Conservation (phyloP, 2,888 invertebrate species). For the Didymodactylos carnosus region DNA sequence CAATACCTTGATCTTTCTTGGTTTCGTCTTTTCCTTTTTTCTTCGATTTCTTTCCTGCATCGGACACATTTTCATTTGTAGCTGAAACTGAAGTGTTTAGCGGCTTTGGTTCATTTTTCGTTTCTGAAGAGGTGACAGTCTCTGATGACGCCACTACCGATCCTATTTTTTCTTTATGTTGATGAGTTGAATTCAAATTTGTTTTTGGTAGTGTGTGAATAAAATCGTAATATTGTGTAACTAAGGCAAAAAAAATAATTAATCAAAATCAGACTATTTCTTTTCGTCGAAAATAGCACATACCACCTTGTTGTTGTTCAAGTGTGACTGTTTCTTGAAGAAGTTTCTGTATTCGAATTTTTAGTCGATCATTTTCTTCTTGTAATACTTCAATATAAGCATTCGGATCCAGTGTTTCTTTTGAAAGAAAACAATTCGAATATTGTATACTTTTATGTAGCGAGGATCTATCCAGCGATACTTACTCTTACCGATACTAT, state of each 20-base stretch:
- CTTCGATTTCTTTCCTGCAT: too few relatives aligned
- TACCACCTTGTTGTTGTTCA: neutral
- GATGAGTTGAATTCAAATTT: neutral
- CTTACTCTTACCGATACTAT: neutral
- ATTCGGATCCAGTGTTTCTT: neutral
- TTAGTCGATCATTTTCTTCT: conserved; percentile 2
- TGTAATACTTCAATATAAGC: neutral
- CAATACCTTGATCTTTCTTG: too few relatives aligned
- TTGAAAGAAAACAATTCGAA: neutral
- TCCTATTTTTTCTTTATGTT: neutral
- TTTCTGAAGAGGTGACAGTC: neutral
- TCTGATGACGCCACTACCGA: neutral
- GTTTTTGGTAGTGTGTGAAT: neutral
- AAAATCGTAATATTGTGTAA: neutral
- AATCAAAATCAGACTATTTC: neutral
- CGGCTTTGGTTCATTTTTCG: neutral
- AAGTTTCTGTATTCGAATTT: conserved; percentile 1
- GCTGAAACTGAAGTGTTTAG: too few relatives aligned
- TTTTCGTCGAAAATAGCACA: neutral
- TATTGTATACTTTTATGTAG: too few relatives aligned
- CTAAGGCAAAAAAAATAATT: neutral
- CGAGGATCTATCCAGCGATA: too few relatives aligned
- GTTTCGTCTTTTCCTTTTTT: too few relatives aligned
- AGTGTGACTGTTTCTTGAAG: neutral
- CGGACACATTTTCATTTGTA: too few relatives aligned